Base-by-base conservation (phyloP, 2,113 vertebrate species). In the Hoplias malabaricus region DNA sequence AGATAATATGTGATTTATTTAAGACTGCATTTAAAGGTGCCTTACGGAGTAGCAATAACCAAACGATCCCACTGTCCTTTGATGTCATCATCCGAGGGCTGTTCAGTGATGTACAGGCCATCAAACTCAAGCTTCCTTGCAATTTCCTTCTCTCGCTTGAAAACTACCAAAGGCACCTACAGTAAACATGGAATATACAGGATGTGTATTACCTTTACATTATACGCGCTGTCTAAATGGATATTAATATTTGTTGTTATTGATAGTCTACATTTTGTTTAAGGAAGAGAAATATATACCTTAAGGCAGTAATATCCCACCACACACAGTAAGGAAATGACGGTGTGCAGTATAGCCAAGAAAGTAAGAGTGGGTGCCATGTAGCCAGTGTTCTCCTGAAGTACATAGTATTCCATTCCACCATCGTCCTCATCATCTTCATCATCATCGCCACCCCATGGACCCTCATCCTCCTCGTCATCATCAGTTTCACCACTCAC, bases 41-140 rank as follows among this genome's bases (percentile, higher is more conserved):
- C 96, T 91, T 91, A 99, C 98, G 94, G 95, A 2, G 98, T 98
- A 83, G 98, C 98, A 89, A 99, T 98, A 77, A 98, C 97, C 4
- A 99, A 90, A 19, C 98, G 95, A 88, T 99, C 97, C 98, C 98
- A 99, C 7, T 98, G 98, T 66, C 97, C 98, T 86, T 98, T 99
- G 87, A 99, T 98, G 78, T 99, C 98, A 65, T 99, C 98, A 43
- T 99, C 98, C 6, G 96, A 96, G 0, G 98, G 98, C 82, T 98
- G 98, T 77, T 98, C 98, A 0, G 98, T 99, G 84, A 99, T 98
- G 84, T 98, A 99, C 0, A 99, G 88, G 16, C 98, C 98, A 29
- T 98, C 98, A 79, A 99, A 99, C 81, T 99, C 98, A 73, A 99
- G 91, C 87, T 96, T 96, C 86, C 98, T 93, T 80, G 98, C 98